Percentiles rank a stretch among this genome's conserved stretches.
Evolutionary conservation across 2,888 invertebrate species (phyloP).

Genomic region (Dendrolimus pini): DNA sequence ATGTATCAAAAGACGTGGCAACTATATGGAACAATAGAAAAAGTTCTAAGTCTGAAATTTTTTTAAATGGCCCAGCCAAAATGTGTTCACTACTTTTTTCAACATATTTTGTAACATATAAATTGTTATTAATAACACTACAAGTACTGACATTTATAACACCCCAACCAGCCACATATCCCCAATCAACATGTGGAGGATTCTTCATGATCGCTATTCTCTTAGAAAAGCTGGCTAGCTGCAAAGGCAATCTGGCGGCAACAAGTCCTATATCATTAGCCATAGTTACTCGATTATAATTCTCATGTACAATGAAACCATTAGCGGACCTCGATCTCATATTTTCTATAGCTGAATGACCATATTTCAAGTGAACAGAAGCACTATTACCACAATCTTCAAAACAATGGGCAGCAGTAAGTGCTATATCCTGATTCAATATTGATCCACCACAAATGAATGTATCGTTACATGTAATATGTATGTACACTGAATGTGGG

Average conservation of each 20-base stretch:
- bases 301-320: neutral
- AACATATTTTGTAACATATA: no score
- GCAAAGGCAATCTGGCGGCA: neutral
- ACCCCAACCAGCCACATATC: slow-evolving; percentile 24
- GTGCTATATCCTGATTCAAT: slow-evolving; percentile 15
- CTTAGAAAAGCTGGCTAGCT: neutral
- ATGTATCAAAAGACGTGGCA: no score
- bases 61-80: no score
- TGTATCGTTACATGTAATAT: neutral
- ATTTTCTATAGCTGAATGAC: neutral
- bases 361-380: neutral
- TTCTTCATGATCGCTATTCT: slow-evolving; percentile 6
- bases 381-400: slow-evolving; percentile 6
- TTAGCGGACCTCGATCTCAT: neutral
- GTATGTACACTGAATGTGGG: slow-evolving; percentile 14
- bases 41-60: no score
- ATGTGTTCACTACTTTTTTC: no score
- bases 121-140: no score
- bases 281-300: neutral
- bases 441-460: slow-evolving; percentile 24
- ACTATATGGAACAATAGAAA: no score
- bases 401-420: slow-evolving; percentile 25
- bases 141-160: slow-evolving; percentile 18
- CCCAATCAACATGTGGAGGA: slow-evolving; percentile 7
- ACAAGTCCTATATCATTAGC: neutral